These are phyloP conservation scores for Hippocampus abdominalis DNA, from an alignment of 2,113 vertebrate species.

Conservation along the genomic window DNA sequence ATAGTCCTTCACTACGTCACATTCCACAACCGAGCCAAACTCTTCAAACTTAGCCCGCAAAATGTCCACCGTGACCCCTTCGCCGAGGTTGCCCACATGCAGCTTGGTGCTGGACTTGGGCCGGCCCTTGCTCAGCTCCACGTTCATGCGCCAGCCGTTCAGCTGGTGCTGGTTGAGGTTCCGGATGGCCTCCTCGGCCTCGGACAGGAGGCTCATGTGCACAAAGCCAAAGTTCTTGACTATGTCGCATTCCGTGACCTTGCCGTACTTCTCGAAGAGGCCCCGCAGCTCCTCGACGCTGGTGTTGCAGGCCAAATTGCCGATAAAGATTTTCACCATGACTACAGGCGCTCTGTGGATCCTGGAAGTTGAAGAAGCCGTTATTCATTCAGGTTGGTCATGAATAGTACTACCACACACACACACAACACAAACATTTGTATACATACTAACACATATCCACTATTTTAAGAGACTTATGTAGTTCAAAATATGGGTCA, in stretches of 20 bases:
- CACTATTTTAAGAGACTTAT: no score
- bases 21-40: constrained; percentile 88
- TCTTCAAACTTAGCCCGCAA: constrained; percentile 86
- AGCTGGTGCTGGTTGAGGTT: constrained; percentile 89
- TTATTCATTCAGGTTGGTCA: background rate
- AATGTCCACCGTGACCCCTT: constrained; percentile 78
- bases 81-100: constrained; percentile 87
- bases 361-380: constrained; percentile 25
- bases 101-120: constrained; percentile 88
- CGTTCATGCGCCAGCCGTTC: constrained; percentile 86
- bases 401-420: no score
- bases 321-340: constrained; percentile 97
- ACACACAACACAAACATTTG: no score
- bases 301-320: constrained; percentile 85
- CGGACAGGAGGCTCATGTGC: constrained; percentile 82
- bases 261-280: constrained; percentile 89
- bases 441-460: no score
- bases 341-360: constrained; percentile 27
- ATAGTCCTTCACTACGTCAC: constrained; percentile 94
- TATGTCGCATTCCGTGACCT: constrained; percentile 89
- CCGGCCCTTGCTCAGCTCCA: constrained; percentile 89
- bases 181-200: constrained; percentile 85
- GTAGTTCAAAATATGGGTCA: no score
- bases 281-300: constrained; percentile 83
- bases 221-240: constrained; percentile 96